Conservation (phyloP, 2,797 vertebrate genomes). For the Phrynocephalus forsythii region DNA sequence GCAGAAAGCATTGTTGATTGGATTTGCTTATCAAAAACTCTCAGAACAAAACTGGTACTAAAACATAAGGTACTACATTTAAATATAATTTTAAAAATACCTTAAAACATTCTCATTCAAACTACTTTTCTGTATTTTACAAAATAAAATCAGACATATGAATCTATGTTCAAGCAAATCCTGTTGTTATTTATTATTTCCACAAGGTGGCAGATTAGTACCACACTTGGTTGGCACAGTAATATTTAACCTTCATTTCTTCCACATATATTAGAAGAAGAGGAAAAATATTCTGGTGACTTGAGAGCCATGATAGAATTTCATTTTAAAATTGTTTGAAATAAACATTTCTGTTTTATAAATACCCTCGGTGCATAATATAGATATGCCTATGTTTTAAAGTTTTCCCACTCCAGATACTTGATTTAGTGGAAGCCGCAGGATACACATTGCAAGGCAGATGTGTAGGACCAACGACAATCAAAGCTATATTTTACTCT, state of each 20-base stretch:
- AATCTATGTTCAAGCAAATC: not conserved
- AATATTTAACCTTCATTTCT: not conserved
- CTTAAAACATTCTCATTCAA: not conserved
- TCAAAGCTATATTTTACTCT: not conserved
- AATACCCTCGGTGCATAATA: not conserved
- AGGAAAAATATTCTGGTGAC: constrained; percentile 18
- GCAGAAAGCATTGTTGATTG: not conserved
- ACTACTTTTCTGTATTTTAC: constrained; percentile 8
- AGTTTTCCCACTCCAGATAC: not conserved
- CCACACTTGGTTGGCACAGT: constrained; percentile 43
- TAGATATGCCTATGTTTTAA: not conserved
- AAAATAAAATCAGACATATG: not conserved
- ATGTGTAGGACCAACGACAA: not conserved
- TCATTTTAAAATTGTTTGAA: not conserved
- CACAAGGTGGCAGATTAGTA: constrained; percentile 67
- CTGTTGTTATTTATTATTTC: constrained; percentile 44
- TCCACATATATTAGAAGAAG: not conserved
- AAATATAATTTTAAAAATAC: not conserved
- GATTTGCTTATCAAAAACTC: constrained; percentile 16
- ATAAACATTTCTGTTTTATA: not conserved
- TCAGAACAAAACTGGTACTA: not conserved
- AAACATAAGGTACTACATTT: not conserved
- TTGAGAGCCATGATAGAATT: not conserved
- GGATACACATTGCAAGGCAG: not conserved
- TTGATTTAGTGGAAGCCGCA: not conserved